These are phyloP conservation scores for Metaphire vulgaris DNA, from an alignment of 1,140 invertebrate genomes.

Conservation along the genomic window DNA sequence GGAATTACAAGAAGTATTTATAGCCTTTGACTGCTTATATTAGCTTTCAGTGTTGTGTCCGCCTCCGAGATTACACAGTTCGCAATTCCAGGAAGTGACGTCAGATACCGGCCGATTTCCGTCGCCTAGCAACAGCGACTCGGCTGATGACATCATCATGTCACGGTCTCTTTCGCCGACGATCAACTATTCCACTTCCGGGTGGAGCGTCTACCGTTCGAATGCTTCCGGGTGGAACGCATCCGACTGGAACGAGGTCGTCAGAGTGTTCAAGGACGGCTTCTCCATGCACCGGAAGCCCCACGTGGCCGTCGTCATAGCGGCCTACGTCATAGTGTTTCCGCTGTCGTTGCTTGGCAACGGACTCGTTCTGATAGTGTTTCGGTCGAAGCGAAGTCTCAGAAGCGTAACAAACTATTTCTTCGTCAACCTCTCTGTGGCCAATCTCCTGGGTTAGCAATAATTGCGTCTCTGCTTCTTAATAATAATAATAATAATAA, in stretches of 20 bases:
- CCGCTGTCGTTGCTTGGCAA: conserved; percentile 20
- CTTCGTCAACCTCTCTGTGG: conserved; percentile 13
- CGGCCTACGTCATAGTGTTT: conserved; percentile 1
- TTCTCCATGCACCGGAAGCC: not conserved
- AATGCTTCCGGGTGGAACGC: not conserved
- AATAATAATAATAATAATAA: not conserved
- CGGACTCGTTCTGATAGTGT: conserved; percentile 20
- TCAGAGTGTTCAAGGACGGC: not conserved
- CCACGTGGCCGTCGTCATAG: conserved; percentile 8
- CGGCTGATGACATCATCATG: too few relatives aligned
- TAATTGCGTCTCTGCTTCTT: not conserved
- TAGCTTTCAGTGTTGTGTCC: too few relatives aligned
- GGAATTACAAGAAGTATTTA: too few relatives aligned
- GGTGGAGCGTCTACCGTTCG: too few relatives aligned
- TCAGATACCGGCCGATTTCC: too few relatives aligned
- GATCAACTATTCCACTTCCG: too few relatives aligned
- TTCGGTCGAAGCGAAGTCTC: conserved; percentile 3
- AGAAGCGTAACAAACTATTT: conserved; percentile 16
- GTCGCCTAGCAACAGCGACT: too few relatives aligned
- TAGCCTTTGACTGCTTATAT: too few relatives aligned
- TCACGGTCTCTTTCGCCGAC: too few relatives aligned
- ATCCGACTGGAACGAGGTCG: not conserved
- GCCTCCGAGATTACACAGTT: too few relatives aligned
- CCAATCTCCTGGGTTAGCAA: conserved; percentile 15
- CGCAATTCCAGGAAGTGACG: too few relatives aligned